Conservation (phyloP, 30 jellyfish, hydroid and myxozoan species). For the Aurelia coerulea region DNA sequence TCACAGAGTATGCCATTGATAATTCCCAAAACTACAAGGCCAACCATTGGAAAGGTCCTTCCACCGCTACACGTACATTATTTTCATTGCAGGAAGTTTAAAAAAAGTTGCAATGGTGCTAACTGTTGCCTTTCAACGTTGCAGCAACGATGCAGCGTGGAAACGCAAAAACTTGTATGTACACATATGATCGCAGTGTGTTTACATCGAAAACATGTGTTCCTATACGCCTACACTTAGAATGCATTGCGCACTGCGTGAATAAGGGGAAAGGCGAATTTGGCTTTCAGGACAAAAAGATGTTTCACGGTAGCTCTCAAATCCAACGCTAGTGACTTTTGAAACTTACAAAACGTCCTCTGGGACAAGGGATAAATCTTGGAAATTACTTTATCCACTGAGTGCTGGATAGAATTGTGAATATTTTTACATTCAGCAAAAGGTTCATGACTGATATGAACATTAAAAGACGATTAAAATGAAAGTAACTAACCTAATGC, state of each 20-base stretch:
- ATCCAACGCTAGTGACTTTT: too few relatives aligned
- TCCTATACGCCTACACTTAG: not conserved
- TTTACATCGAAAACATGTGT: not conserved
- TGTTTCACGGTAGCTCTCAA: too few relatives aligned
- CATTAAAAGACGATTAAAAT: too few relatives aligned
- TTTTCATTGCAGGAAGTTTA: too few relatives aligned
- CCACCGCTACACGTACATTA: too few relatives aligned
- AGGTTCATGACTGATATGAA: too few relatives aligned
- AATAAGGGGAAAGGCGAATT: conserved; percentile 15
- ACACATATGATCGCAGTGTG: not conserved
- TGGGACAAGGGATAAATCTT: too few relatives aligned
- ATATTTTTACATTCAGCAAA: too few relatives aligned
- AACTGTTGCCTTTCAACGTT: conserved; percentile 19
- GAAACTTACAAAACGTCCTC: too few relatives aligned
- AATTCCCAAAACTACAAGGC: not conserved
- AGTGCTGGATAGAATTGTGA: too few relatives aligned
- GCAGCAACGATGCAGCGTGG: not conserved
- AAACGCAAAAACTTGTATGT: not conserved
- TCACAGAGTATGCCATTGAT: not conserved
- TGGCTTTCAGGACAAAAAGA: not conserved
- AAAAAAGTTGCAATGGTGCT: too few relatives aligned
- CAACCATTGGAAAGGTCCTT: not conserved
- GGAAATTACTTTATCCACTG: too few relatives aligned
- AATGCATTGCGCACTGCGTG: conserved; percentile 22
- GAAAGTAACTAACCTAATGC: conserved; percentile 14